Conservation (phyloP, 2,797 vertebrate species). For the Sarcophilus harrisii region DNA sequence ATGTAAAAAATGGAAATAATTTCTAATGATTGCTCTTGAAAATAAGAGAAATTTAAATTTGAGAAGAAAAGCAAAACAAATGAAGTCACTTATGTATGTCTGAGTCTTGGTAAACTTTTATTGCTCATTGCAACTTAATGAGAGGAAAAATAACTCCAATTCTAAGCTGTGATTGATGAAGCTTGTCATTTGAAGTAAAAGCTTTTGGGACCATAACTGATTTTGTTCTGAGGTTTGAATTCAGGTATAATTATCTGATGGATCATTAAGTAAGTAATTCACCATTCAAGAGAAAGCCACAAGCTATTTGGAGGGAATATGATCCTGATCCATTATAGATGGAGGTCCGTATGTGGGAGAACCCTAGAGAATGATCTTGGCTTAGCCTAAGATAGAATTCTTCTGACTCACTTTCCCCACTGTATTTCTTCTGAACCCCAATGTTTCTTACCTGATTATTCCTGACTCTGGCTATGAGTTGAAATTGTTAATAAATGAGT, state of each 20-base stretch:
- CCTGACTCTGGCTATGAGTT: not conserved
- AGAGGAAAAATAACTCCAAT: not conserved
- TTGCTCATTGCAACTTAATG: not conserved
- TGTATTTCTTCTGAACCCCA: not conserved
- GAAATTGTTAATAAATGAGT: too few relatives aligned
- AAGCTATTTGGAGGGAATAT: not conserved
- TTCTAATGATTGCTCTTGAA: not conserved
- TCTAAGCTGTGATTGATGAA: not conserved
- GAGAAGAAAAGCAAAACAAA: not conserved
- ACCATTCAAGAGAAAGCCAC: not conserved
- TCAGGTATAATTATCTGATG: not conserved
- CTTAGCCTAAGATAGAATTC: not conserved
- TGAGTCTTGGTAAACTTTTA: not conserved
- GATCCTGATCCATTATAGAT: not conserved
- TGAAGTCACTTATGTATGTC: not conserved
- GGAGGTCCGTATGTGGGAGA: not conserved
- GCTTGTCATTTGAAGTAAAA: not conserved
- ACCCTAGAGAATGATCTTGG: not conserved
- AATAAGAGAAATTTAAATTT: not conserved
- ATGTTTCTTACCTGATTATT: not conserved
- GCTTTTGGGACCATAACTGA: not conserved
- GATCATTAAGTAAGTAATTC: not conserved
- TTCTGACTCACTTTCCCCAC: not conserved
- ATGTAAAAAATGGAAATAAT: not conserved
- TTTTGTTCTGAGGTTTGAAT: not conserved